Base-by-base conservation (phyloP, 1,140 invertebrate genomes). In the Drosophila persimilis region DNA sequence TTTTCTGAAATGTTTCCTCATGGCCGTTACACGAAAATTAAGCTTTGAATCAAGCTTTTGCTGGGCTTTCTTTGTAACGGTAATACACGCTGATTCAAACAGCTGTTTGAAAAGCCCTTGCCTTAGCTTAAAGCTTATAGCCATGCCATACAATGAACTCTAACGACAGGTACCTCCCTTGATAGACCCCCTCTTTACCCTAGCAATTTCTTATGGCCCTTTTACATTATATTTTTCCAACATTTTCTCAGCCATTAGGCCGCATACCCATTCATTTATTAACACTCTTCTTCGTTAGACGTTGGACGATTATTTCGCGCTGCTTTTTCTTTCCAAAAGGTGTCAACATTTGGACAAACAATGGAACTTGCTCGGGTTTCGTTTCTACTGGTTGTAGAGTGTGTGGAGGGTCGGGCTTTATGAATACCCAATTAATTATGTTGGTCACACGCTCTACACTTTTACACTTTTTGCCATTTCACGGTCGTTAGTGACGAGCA, bases 341-440 rank as follows among this genome's bases (percentile, higher is more conserved):
- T 85, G 81, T 63, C 81, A 86, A 80, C 80, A 84, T 63, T 43
- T 73, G 63, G 24, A 44, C 56, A 48, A 73, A 84, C 80, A 84
- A 84, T 84, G 63, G 80, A 55, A 55, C 51, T 55, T 15, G 63
- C 58, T 65, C 58, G 74, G 63, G 59, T 85, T 85, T 86, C 81
- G 65, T 58, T 73, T 64, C 52, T 62, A 53, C 73, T 52, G 45
- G 56, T 3, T 60, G 62, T 54, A 24, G 61, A 47, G 50, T 39
- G 20, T 47, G 52, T 53, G 60, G 55, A 56, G 56, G 13, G 59
- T 17, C 39, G 29, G 43, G 20, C 60, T 75, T 4, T 73, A 65
- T 86, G 81, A 85, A 85, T 85, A 86, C 77, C 62, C 81, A 85
- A 85, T 85, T 85, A 81, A 85, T 85, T 80, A 86, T 86, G 77